These are phyloP conservation scores for Lasaia peninsularis DNA, from an alignment of 1,140 invertebrate species.

Conservation along the genomic window DNA sequence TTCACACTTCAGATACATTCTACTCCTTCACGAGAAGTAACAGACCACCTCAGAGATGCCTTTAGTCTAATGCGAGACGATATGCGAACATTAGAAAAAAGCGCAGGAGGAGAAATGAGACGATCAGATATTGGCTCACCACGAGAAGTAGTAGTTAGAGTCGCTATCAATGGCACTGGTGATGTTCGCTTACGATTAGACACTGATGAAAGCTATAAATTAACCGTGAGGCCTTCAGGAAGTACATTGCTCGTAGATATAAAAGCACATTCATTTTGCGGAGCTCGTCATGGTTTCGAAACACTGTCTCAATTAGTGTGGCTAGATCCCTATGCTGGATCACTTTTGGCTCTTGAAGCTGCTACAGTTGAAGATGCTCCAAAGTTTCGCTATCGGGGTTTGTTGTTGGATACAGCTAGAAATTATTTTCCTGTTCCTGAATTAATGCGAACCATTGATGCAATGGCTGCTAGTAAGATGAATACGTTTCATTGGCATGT, in stretches of 20 bases:
- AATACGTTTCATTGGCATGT: constrained; percentile 93
- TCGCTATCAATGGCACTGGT: constrained; percentile 72
- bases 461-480: constrained; percentile 87
- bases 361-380: constrained; percentile 80
- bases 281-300: constrained; percentile 87
- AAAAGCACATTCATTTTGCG: constrained; percentile 84
- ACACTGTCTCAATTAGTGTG: constrained; percentile 88
- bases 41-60: constrained; percentile 49
- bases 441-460: constrained; percentile 86
- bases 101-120: constrained; percentile 61
- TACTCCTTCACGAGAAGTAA: constrained; percentile 50
- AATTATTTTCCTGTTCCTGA: constrained; percentile 85
- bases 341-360: constrained; percentile 79
- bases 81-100: constrained; percentile 40
- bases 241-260: constrained; percentile 80
- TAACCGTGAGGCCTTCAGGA: constrained; percentile 77
- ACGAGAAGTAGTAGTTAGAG: constrained; percentile 70
- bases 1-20: constrained; percentile 43
- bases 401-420: constrained; percentile 87
- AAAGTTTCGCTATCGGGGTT: constrained; percentile 81
- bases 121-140: constrained; percentile 51
- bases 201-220: constrained; percentile 86
- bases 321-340: constrained; percentile 81
- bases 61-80: constrained; percentile 55
- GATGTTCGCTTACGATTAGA: constrained; percentile 79